Base-by-base conservation (phyloP, 2,113 vertebrate genomes). In the Scolopax mira region DNA sequence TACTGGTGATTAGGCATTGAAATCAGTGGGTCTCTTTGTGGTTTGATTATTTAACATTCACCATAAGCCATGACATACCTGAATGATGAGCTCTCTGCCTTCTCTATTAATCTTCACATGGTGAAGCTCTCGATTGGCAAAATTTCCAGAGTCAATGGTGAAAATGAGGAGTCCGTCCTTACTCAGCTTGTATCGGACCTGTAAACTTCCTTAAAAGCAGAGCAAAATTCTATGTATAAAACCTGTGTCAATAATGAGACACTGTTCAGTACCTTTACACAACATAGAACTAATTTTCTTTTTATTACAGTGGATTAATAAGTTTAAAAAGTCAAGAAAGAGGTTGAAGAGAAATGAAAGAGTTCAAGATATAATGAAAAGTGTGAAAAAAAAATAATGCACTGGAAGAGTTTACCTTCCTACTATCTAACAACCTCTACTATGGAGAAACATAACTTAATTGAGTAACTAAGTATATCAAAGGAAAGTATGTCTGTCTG, bases 181-280 rank as follows among this genome's bases (percentile, higher is more conserved):
- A 96, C 98, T 98, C 18, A 99, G 97, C 79, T 97, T 98, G 95
- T 99, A 99, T 96, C 98, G 99, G 91, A 99, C 98, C 95, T 99
- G 99, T 95, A 99, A 98, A 93, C 98, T 99, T 97, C 99, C 99
- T 99, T 95, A 84, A 98, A 94, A 96, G 55, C 91, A 96, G 75
- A 96, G 55, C 23, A 93, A 65, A 90, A 83, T 83, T 89, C 74
- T 39, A 84, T 14, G 13, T 72, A 74, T 88, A 80, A 93, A 86
- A 65, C 15, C 19, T 11, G 2, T 57, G 39, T 37, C 51, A 42
- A 48, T 60, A 67, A 88, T 11, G 25, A 39, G 16, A 21, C 48
- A 55, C 21, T 21, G 41, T 52, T 81, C 72, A 85, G 39, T 15
- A 77, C 14, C 39, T 78, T 77, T 28, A 37, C 7, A 17, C 58